These are phyloP conservation scores for Leucophenga varia DNA, from an alignment of 1,140 invertebrate genomes.

Conservation along the genomic window DNA sequence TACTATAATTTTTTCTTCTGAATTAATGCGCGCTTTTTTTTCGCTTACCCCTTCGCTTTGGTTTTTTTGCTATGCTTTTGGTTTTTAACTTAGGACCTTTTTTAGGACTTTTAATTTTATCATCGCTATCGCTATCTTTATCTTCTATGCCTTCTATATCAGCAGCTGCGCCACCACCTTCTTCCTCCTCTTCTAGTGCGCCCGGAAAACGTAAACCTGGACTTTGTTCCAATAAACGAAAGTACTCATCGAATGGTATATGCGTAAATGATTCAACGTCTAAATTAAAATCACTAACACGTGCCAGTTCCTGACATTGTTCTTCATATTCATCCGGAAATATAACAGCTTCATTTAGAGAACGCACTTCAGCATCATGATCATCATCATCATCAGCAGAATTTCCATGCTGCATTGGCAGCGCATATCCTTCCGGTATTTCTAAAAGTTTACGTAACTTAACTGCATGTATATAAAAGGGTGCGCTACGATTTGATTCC, in stretches of 20 bases:
- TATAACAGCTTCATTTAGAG: conserved; percentile 29
- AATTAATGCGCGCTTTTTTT: background rate
- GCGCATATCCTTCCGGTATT: conserved; percentile 18
- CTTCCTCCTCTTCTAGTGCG: background rate
- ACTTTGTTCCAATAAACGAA: too few relatives aligned
- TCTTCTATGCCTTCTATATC: background rate
- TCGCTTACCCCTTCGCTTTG: background rate
- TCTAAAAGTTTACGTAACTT: conserved; percentile 29
- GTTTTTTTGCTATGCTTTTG: background rate
- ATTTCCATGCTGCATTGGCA: background rate
- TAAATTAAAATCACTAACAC: conserved; percentile 35
- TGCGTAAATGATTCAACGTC: too few relatives aligned
- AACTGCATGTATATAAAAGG: conserved; percentile 31
- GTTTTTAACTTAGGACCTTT: background rate
- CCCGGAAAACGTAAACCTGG: too few relatives aligned
- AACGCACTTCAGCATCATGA: conserved; percentile 17
- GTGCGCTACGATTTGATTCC: conserved; percentile 35
- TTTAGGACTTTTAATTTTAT: background rate
- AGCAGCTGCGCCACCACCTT: too few relatives aligned
- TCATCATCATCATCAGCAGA: conserved; percentile 6
- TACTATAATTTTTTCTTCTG: background rate
- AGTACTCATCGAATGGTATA: too few relatives aligned
- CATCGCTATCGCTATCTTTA: conserved; percentile 3
- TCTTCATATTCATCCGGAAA: conserved; percentile 23
- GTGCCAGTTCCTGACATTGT: conserved; percentile 6